A percentile compares a stretch with the other conserved stretches of the same genome.
Evolutionary conservation across 2,797 vertebrate species (phyloP).

Genomic region (Nasua narica): DNA sequence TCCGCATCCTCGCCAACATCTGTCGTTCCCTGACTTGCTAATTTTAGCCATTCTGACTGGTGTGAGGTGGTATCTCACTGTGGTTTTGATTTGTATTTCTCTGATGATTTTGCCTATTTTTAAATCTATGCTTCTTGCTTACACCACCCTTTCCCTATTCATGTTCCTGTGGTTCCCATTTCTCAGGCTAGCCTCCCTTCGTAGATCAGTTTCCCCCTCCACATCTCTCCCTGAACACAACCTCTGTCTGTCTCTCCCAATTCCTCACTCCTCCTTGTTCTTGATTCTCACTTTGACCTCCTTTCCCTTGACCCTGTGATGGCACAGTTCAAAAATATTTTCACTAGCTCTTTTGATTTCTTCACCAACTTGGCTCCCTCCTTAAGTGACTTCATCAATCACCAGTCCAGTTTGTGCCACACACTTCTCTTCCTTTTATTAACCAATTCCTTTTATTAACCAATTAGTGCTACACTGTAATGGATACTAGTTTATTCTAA

Average conservation of each 20-base stretch:
- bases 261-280: not conserved
- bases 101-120: not conserved
- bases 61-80: no score
- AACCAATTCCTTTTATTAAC: no score
- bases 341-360: not conserved
- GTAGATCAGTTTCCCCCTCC: not conserved
- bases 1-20: no score
- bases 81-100: no score
- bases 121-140: not conserved
- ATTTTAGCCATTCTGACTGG: no score
- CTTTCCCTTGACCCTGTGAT: not conserved
- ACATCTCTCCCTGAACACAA: not conserved
- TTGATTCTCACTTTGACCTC: not conserved
- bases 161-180: not conserved
- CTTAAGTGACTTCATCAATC: not conserved
- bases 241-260: not conserved
- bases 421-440: not conserved
- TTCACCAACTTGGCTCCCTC: not conserved
- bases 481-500: constrained; percentile 3
- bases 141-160: not conserved
- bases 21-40: no score
- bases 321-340: not conserved
- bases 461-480: not conserved
- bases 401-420: not conserved
- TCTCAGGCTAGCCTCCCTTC: not conserved